Conservation (phyloP, 2,888 invertebrate species). For the Patella caerulea region DNA sequence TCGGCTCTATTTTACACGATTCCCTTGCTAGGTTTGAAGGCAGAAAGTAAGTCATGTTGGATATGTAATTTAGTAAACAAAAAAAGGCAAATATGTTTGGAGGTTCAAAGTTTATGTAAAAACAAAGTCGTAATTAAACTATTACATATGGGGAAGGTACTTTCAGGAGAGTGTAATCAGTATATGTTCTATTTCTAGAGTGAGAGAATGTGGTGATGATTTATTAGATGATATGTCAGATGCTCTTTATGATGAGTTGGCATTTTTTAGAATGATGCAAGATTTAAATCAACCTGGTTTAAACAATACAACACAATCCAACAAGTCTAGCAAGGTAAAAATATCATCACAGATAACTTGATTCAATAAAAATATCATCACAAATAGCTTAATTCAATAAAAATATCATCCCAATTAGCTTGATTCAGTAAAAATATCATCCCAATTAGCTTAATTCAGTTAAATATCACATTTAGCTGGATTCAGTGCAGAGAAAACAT, state of each 20-base stretch:
- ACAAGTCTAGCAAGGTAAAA: not conserved
- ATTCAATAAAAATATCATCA: too few relatives aligned
- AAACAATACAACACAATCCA: slow-evolving; percentile 37
- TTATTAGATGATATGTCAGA: slow-evolving; percentile 72
- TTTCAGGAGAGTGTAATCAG: too few relatives aligned
- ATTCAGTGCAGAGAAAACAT: too few relatives aligned
- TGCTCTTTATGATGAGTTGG: slow-evolving; percentile 72
- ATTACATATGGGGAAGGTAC: too few relatives aligned
- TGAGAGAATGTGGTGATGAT: slow-evolving; percentile 71
- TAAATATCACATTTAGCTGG: too few relatives aligned
- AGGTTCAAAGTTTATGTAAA: not conserved
- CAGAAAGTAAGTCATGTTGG: slow-evolving; percentile 59
- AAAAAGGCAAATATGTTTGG: not conserved
- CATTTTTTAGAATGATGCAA: slow-evolving; percentile 72
- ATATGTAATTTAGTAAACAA: too few relatives aligned
- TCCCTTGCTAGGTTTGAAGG: slow-evolving; percentile 70
- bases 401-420: too few relatives aligned
- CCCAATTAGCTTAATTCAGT: too few relatives aligned
- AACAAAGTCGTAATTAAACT: too few relatives aligned
- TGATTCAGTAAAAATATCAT: too few relatives aligned
- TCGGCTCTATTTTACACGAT: slow-evolving; percentile 70
- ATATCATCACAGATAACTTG: too few relatives aligned
- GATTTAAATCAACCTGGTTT: slow-evolving; percentile 67
- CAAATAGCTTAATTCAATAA: not conserved
- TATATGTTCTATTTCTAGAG: slow-evolving; percentile 47